These are phyloP conservation scores for Magallana angulata DNA, from an alignment of 1,140 invertebrate species.

Conservation along the genomic window DNA sequence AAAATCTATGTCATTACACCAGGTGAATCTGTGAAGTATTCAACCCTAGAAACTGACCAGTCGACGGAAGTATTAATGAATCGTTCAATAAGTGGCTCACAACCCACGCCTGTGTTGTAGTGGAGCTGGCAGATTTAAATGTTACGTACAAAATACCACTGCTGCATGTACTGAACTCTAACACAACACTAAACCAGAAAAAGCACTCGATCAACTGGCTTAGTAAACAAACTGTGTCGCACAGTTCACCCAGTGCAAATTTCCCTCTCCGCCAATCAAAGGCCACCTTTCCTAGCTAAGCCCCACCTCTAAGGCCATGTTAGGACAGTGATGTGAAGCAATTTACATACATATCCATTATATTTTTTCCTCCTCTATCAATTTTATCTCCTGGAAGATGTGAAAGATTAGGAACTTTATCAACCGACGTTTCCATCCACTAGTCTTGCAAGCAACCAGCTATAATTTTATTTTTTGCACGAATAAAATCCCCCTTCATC, in stretches of 20 bases:
- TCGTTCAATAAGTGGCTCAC: slow-evolving; percentile 41
- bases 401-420: slow-evolving; percentile 30
- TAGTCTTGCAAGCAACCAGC: background rate
- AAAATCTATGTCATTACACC: background rate
- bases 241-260: slow-evolving; percentile 59
- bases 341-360: slow-evolving; percentile 56
- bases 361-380: slow-evolving; percentile 31
- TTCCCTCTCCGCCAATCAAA: slow-evolving; percentile 55
- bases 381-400: slow-evolving; percentile 24
- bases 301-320: slow-evolving; percentile 53
- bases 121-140: slow-evolving; percentile 22
- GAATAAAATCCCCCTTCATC: slow-evolving; percentile 1
- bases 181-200: slow-evolving; percentile 36
- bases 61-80: slow-evolving; percentile 13
- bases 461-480: slow-evolving; percentile 10
- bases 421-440: background rate
- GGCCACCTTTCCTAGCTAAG: slow-evolving; percentile 34
- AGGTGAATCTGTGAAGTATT: background rate
- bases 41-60: slow-evolving; percentile 10
- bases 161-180: slow-evolving; percentile 12
- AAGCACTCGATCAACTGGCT: slow-evolving; percentile 59
- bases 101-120: slow-evolving; percentile 10
- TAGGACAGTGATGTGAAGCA: slow-evolving; percentile 50
- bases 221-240: slow-evolving; percentile 66
- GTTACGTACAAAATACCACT: slow-evolving; percentile 26